Conservation (phyloP, 2,113 vertebrate species). For the Antechinus stuartii region DNA sequence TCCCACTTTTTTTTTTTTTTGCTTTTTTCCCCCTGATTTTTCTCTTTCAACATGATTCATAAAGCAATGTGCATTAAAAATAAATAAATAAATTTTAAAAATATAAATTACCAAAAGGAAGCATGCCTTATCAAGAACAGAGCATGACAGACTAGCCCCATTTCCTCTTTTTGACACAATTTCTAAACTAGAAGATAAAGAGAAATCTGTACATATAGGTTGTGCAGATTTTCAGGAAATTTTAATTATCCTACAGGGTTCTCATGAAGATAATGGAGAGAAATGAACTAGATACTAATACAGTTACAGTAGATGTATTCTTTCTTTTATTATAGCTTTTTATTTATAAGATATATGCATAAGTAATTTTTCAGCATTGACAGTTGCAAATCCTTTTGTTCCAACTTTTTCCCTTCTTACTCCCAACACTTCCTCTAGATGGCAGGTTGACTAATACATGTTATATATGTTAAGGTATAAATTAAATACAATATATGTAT, state of each 20-base stretch:
- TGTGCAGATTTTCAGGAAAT: not conserved
- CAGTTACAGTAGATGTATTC: not conserved
- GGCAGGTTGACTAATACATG: too few species aligned
- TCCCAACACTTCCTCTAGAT: too few species aligned
- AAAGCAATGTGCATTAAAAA: too few species aligned
- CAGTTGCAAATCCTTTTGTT: too few species aligned
- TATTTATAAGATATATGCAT: not conserved
- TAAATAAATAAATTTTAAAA: too few species aligned
- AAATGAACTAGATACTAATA: not conserved
- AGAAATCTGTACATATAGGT: not conserved
- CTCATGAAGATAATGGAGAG: not conserved
- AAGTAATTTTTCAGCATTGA: too few species aligned
- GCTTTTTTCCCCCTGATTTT: too few species aligned
- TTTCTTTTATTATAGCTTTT: not conserved
- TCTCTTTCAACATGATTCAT: too few species aligned
- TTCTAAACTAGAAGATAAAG: not conserved
- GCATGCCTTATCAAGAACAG: not conserved
- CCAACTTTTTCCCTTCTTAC: too few species aligned
- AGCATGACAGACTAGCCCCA: not conserved
- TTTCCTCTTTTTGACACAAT: not conserved
- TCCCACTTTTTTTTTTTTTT: too few species aligned
- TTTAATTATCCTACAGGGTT: not conserved
- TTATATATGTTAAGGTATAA: too few species aligned
- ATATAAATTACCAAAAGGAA: not conserved
- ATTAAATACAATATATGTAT: too few species aligned